Percentiles rank a stretch among this genome's conserved stretches.
Conservation (phyloP, 2,888 invertebrate species). For the Pomacea canaliculata region DNA sequence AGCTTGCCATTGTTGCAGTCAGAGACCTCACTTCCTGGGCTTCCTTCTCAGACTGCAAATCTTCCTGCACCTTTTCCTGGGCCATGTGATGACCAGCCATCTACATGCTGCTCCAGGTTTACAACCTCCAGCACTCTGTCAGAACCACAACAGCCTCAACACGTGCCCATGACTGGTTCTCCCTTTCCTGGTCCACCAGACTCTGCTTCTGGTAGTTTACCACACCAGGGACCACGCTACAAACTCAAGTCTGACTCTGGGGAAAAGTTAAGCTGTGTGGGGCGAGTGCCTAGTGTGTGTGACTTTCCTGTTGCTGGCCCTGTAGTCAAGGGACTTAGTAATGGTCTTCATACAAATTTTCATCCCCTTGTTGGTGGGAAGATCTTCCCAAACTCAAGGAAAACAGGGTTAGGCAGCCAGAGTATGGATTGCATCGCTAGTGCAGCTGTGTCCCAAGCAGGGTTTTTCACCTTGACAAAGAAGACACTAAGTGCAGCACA, state of each 20-base stretch:
- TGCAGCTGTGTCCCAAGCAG: too few relatives aligned
- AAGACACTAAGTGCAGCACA: too few relatives aligned
- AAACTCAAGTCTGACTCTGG: background rate
- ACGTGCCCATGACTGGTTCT: slow-evolving; percentile 23
- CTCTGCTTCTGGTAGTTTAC: slow-evolving; percentile 6
- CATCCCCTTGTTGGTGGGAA: too few relatives aligned
- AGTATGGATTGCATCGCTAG: too few relatives aligned
- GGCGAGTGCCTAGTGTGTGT: background rate
- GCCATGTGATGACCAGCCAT: slow-evolving; percentile 19
- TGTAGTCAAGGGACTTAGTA: background rate
- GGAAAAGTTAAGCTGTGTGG: background rate
- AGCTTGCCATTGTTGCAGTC: background rate
- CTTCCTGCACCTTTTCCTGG: slow-evolving; percentile 26
- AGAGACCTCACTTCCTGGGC: slow-evolving; percentile 5
- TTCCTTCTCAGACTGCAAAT: background rate
- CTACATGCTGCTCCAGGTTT: slow-evolving; percentile 9
- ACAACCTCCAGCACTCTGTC: background rate
- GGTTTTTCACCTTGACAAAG: too few relatives aligned
- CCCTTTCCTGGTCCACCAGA: slow-evolving; percentile 15
- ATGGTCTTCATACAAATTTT: background rate
- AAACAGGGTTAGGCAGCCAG: too few relatives aligned
- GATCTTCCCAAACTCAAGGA: too few relatives aligned
- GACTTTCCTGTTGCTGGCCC: background rate
- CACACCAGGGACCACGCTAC: slow-evolving; percentile 13
- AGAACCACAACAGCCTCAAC: slow-evolving; percentile 14